Base-by-base conservation (phyloP, 2,888 invertebrate species). In the Athetis lepigone region DNA sequence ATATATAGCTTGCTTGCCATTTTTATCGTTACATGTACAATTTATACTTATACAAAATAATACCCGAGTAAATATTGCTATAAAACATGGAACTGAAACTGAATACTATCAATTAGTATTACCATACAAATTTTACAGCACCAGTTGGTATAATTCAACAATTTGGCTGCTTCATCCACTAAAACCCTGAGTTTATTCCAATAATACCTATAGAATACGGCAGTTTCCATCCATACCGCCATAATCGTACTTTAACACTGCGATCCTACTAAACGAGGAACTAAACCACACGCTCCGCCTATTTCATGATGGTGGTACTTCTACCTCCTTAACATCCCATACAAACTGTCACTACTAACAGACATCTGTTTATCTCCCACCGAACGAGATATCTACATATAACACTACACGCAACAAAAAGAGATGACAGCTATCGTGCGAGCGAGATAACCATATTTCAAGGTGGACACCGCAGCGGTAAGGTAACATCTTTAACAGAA, bases 331-430 rank as follows among this genome's bases (percentile, higher is more conserved):
- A 83, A 81, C 85, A 88, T 88, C 88, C 86, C 85, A 86, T 84
- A 85, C 80, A 82, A 86, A 87, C 83, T 88, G 87, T 88, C 88
- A 90, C 88, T 84, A 87, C 89, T 85, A 87, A 87, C 90, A 88
- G 83, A 93, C 88, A 91, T 91, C 92, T 89, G 88, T 86, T 93
- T 92, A 94, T 94, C 93, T 94, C 92, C 80, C 75, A 75, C 81
- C 78, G 90, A 93, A 91, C 84, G 94, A 92, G 94, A 94, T 94
- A 94, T 90, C 94, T 92, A 92, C 90, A 93, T 92, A 89, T 90
- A 93, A 87, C 85, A 86, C 82, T 83, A 88, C 86, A 85, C 91
- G 91, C 84, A 92, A 81, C 90, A 85, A 92, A 95, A 84, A 86
- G 92, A 90, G 94, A 94, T 88, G 89, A 86, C 85, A 80, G 76